Conservation (phyloP, 2,888 invertebrate species). For the Candidula unifasciata region DNA sequence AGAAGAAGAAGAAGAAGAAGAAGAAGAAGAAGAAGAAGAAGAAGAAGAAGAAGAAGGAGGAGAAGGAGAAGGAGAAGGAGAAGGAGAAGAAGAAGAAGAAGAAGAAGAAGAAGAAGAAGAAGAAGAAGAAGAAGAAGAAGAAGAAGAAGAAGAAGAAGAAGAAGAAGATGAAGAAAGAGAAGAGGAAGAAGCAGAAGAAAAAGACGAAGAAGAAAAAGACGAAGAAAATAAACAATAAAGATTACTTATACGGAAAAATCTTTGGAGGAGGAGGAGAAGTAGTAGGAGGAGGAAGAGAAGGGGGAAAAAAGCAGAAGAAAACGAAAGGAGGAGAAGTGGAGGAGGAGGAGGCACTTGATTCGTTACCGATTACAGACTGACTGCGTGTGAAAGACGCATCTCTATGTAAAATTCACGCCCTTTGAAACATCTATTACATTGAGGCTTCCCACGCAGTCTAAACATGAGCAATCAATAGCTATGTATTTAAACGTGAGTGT, state of each 20-base stretch:
- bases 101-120: constrained; percentile 1
- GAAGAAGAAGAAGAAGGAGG: background rate
- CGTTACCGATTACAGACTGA: background rate
- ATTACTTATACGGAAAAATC: background rate
- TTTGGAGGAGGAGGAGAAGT: background rate
- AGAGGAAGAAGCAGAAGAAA: constrained; percentile 9
- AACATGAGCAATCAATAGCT: no score
- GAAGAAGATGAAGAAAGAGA: constrained; percentile 31
- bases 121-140: background rate
- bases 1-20: background rate
- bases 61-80: background rate
- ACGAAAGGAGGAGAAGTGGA: background rate
- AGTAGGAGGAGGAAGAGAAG: background rate
- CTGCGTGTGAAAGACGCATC: no score
- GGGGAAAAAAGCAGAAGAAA: background rate
- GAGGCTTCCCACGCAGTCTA: no score
- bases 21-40: background rate
- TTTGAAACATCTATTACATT: no score
- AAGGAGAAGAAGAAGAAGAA: background rate
- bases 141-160: constrained; percentile 12
- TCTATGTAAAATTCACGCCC: no score
- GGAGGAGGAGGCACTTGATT: background rate
- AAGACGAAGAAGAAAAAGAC: constrained; percentile 20
- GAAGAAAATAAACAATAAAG: constrained; percentile 30
- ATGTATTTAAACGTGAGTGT: no score